Conservation (phyloP, 1,140 invertebrate species). For the Pseudomyrmex concolor region DNA sequence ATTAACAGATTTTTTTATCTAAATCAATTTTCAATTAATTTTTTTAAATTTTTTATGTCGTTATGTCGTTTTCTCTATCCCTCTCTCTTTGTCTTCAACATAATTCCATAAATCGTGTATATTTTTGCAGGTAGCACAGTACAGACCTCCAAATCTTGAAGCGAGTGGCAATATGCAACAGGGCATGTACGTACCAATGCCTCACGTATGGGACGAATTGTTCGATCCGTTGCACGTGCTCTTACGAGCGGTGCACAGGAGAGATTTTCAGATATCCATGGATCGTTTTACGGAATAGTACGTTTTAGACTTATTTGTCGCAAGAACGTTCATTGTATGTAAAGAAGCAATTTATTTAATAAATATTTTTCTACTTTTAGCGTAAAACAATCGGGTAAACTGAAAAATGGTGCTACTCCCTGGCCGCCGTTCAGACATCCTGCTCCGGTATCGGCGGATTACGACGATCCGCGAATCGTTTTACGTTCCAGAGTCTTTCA, state of each 20-base stretch:
- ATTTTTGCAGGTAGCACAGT: slow-evolving; percentile 88
- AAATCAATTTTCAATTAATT: slow-evolving; percentile 6
- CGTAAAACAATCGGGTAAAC: slow-evolving; percentile 88
- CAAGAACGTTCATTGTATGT: slow-evolving; percentile 4
- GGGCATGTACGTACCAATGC: slow-evolving; percentile 96
- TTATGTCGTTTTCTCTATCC: too few species aligned
- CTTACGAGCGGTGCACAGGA: slow-evolving; percentile 94
- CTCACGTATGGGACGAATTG: slow-evolving; percentile 94
- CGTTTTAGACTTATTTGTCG: slow-evolving; percentile 78
- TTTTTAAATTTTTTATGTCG: not conserved
- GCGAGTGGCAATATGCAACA: slow-evolving; percentile 94
- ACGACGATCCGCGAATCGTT: slow-evolving; percentile 89
- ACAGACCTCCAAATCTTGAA: slow-evolving; percentile 91
- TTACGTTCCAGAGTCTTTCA: slow-evolving; percentile 93
- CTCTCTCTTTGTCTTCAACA: too few species aligned
- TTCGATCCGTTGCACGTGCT: slow-evolving; percentile 98
- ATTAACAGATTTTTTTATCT: not conserved
- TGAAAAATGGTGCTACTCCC: slow-evolving; percentile 88
- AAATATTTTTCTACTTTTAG: slow-evolving; percentile 79
- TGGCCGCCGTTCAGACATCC: slow-evolving; percentile 95
- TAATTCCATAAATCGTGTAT: not conserved
- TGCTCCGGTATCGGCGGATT: slow-evolving; percentile 87
- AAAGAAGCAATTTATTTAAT: not conserved
- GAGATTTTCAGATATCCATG: slow-evolving; percentile 97
- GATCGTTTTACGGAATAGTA: slow-evolving; percentile 95